Percentiles rank a stretch among this genome's conserved stretches.
These are phyloP conservation scores for Hypocryptadius cinnamomeus DNA, from an alignment of 2,113 vertebrate genomes.

Conservation along the genomic window DNA sequence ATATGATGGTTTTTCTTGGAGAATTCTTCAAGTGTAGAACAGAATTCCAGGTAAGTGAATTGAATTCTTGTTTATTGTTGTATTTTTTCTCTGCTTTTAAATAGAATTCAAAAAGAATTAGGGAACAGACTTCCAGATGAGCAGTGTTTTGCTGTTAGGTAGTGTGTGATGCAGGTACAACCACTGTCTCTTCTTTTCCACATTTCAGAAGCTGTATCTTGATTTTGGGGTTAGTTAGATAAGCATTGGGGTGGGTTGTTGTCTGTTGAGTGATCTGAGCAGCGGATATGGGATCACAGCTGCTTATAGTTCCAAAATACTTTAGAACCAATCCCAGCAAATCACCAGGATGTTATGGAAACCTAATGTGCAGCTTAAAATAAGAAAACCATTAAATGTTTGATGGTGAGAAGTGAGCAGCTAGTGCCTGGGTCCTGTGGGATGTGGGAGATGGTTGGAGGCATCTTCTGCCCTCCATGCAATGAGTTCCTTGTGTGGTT, in stretches of 20 bases:
- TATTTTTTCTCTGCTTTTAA: background rate
- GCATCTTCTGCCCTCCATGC: background rate
- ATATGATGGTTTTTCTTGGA: constrained; percentile 88
- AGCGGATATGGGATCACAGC: background rate
- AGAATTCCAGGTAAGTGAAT: constrained; percentile 82
- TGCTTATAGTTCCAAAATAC: background rate
- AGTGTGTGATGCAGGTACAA: background rate
- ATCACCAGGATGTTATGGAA: background rate
- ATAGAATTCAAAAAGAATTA: background rate
- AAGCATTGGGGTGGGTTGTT: background rate
- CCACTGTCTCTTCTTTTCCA: background rate
- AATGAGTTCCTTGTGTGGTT: background rate
- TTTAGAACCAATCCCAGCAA: background rate
- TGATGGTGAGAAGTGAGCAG: background rate
- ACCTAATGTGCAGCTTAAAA: background rate
- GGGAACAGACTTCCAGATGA: background rate
- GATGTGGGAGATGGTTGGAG: background rate
- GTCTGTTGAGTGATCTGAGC: accelerated
- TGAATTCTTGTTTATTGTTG: background rate
- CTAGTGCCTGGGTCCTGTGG: background rate
- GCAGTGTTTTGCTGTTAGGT: background rate
- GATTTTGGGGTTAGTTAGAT: background rate
- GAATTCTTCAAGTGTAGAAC: constrained; percentile 74
- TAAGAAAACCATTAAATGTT: background rate
- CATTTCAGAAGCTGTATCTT: background rate